Evolutionary conservation across 2,888 invertebrate genomes (phyloP), one percentile per base, ranked within the genome.

Genomic region (Melitaea athalia): DNA sequence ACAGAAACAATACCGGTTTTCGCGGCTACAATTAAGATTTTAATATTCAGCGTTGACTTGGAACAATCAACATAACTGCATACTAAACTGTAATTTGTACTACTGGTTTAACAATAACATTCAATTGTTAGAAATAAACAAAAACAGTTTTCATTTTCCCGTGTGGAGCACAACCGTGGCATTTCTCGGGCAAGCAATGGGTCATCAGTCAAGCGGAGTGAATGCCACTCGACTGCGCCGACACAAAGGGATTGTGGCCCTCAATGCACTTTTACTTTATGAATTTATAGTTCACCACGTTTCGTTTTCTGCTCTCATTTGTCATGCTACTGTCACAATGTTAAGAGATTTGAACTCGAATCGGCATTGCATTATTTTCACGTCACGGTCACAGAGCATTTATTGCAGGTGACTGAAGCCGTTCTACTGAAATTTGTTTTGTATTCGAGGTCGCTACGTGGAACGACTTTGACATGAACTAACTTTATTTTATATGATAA

Each of bases 261-360:
- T 85, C 83, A 78, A 77, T 88, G 86, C 86, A 85, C 82, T 88
- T 86, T 88, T 85, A 77, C 79, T 77, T 77, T 73, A 75, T 74
- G 75, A 76, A 78, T 77, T 77, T 72, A 76, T 85, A 81, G 82
- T 82, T 80, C 78, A 78, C 82, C 80, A 82, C 81, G 83, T 84
- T 84, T 82, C 82, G 76, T 82, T 83, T 80, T 78, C 79, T 78
- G 74, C 72, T 75, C 80, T 83, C 84, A 81, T 88, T 85, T 85
- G 82, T 87, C 85, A 85, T 80, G 75, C 74, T 71, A 61, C 73
- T 72, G 74, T 76, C 74, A 74, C 67, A 72, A 72, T 70, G 71
- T 64, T 72, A 65, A 71, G 70, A 73, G 70, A 70, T 74, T 74
- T 73, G 73, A 74, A 76, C 72, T 70, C 57, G 66, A 69, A 73